Percentiles rank a stretch among this genome's conserved stretches.
Conservation (phyloP, 2,113 vertebrate genomes). For the Aleadryas rufinucha region DNA sequence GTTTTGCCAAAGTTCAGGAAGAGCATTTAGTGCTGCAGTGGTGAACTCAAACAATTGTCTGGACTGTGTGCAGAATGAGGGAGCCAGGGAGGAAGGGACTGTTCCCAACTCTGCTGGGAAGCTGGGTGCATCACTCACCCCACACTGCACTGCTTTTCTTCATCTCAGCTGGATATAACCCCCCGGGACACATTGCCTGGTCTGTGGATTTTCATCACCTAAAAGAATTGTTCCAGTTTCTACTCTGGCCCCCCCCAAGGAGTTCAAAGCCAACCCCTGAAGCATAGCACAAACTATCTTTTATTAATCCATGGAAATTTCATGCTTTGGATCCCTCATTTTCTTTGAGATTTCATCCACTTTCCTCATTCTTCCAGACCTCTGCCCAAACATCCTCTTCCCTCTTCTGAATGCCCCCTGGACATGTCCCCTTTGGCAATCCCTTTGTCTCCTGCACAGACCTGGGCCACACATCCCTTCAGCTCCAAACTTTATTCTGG, state of each 20-base stretch:
- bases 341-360: neutral
- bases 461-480: neutral
- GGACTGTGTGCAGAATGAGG: neutral
- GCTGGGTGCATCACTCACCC: neutral
- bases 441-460: neutral
- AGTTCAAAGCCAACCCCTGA: neutral
- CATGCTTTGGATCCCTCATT: neutral
- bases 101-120: neutral
- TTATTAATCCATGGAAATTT: neutral
- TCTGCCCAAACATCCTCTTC: neutral
- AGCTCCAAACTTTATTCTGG: neutral
- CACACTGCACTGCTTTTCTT: neutral
- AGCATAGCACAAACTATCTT: neutral
- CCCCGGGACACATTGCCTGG: neutral
- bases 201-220: neutral
- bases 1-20: neutral
- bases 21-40: neutral
- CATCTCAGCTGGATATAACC: neutral
- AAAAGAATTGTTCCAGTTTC: neutral
- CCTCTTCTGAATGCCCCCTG: neutral
- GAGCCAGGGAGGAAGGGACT: neutral
- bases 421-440: neutral
- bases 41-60: neutral
- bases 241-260: neutral
- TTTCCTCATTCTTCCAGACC: neutral